Conservation (phyloP, 92 coral and sea anemone species). For the Isaurus tuberculatus region DNA sequence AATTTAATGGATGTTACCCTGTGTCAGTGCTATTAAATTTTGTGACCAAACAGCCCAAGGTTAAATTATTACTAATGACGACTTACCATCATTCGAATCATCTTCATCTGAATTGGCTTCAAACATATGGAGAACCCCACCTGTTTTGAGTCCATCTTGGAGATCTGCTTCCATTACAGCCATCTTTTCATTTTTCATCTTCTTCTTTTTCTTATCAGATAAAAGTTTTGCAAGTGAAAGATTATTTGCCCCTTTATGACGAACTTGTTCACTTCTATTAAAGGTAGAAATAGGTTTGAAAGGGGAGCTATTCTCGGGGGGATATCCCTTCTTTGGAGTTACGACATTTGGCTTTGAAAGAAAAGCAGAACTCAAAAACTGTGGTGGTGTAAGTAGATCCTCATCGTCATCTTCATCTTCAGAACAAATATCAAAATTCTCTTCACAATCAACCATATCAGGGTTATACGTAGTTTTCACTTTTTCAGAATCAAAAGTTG, state of each 20-base stretch:
- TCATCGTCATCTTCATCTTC: constrained; percentile 76
- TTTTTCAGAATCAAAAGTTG: not conserved
- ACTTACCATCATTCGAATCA: constrained; percentile 74
- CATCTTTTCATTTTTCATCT: constrained; percentile 66
- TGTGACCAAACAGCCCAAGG: too few relatives aligned
- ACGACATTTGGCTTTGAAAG: constrained; percentile 58
- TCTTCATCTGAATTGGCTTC: constrained; percentile 71
- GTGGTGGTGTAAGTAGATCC: constrained; percentile 82
- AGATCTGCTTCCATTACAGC: constrained; percentile 76
- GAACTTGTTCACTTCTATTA: constrained; percentile 16
- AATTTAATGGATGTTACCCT: too few relatives aligned
- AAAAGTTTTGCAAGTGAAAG: constrained; percentile 77
- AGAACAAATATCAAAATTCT: not conserved
- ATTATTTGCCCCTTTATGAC: constrained; percentile 53
- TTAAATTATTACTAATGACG: too few relatives aligned
- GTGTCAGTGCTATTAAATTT: too few relatives aligned
- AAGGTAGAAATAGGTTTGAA: constrained; percentile 42
- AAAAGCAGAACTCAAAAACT: constrained; percentile 62
- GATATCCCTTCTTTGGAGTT: constrained; percentile 58
- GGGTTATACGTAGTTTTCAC: not conserved
- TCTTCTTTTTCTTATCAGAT: constrained; percentile 68
- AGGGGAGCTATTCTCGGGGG: constrained; percentile 56
- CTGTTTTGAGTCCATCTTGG: constrained; percentile 74
- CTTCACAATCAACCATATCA: constrained; percentile 11
- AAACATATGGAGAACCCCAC: constrained; percentile 64